phyloP scores from a whole-genome alignment of 2,888 invertebrate genomes.

The Oscheius myriophilus region DNA sequence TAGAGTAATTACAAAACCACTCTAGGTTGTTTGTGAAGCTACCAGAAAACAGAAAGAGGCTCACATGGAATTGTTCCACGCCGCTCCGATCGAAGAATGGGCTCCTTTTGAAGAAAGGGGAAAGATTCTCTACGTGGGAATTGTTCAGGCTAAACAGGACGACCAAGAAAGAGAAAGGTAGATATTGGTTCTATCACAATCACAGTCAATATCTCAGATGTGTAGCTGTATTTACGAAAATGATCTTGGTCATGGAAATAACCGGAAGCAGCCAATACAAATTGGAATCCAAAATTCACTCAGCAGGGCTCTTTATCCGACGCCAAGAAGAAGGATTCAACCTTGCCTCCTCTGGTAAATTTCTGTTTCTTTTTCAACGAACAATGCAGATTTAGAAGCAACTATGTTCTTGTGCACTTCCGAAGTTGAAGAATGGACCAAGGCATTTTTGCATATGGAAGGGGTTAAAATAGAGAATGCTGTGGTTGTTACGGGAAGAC shows the following conservation, averaged over 20 bases:
- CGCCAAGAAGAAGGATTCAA: constrained; percentile 24
- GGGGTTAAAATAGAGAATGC: constrained; percentile 33
- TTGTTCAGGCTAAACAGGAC: constrained; percentile 75
- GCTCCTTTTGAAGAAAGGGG: constrained; percentile 77
- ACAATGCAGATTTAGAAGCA: background rate
- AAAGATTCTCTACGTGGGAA: constrained; percentile 78
- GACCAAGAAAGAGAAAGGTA: constrained; percentile 75
- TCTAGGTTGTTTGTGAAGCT: constrained; percentile 85
- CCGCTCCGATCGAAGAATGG: constrained; percentile 93
- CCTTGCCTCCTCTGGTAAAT: constrained; percentile 4
- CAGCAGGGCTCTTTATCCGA: constrained; percentile 30
- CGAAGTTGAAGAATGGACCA: constrained; percentile 49
- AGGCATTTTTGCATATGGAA: constrained; percentile 37
- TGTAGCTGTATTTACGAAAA: constrained; percentile 88
- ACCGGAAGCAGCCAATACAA: constrained; percentile 88
- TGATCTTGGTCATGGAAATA: constrained; percentile 87
- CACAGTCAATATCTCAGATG: constrained; percentile 76
- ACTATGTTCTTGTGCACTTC: constrained; percentile 12
- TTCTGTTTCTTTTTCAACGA: background rate
- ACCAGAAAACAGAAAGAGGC: constrained; percentile 91
- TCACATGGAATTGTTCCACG: constrained; percentile 89
- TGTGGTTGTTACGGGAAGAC: constrained; percentile 13
- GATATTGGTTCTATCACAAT: background rate
- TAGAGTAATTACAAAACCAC: background rate
- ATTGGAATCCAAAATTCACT: constrained; percentile 35